Evolutionary conservation across 1,140 invertebrate genomes (phyloP).

Genomic region (Arctopsyche grandis): DNA sequence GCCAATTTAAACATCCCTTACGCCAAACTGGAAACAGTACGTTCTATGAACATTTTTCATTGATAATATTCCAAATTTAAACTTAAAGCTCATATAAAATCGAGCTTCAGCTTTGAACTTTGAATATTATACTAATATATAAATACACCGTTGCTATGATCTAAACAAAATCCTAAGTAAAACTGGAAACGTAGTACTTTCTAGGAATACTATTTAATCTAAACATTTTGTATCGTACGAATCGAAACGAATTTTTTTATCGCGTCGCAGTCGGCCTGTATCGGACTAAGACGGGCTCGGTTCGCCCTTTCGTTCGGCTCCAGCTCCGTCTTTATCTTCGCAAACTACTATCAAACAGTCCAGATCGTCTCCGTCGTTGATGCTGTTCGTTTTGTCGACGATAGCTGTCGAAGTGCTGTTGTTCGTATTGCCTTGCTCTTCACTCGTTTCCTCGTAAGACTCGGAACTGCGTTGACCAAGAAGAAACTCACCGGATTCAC

Average conservation of each 20-base stretch:
- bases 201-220: no score
- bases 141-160: no score
- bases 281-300: conserved; percentile 40
- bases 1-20: no score
- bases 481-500: conserved; percentile 51
- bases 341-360: conserved; percentile 51
- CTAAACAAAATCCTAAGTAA: no score
- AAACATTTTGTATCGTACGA: no score
- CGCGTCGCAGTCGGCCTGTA: conserved; percentile 31
- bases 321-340: conserved; percentile 48
- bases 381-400: conserved; percentile 53
- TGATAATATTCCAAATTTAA: no score
- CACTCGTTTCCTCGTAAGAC: conserved; percentile 53
- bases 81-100: no score
- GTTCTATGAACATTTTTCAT: no score
- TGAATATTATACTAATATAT: no score
- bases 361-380: conserved; percentile 52
- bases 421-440: conserved; percentile 50
- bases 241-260: background rate
- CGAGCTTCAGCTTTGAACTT: no score
- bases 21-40: no score
- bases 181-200: no score
- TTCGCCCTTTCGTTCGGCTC: conserved; percentile 33
- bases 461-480: conserved; percentile 51
- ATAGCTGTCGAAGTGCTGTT: conserved; percentile 53